Percentiles rank a stretch among this genome's conserved stretches.
Evolutionary conservation across 2,888 invertebrate species (phyloP).

Genomic region (Meiosimyza platycephala): DNA sequence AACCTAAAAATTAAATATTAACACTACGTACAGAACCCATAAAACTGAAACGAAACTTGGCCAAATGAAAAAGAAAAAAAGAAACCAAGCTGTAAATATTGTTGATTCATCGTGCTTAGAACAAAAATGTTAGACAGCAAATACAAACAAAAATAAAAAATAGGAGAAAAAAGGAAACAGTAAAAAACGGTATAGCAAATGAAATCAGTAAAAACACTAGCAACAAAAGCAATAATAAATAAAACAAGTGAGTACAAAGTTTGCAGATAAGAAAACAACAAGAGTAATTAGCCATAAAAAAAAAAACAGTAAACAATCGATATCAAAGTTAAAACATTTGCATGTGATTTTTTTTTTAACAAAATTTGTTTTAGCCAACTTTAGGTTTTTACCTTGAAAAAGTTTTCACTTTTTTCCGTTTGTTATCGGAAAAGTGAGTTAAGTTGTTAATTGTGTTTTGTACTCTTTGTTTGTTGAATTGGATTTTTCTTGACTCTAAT

Average conservation of each 20-base stretch:
- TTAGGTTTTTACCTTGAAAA: too few relatives aligned
- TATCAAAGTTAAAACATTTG: slow-evolving; percentile 6
- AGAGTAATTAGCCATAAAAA: not conserved
- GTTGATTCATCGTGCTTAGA: not conserved
- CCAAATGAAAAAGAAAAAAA: too few relatives aligned
- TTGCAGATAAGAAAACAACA: not conserved
- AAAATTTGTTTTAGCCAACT: not conserved
- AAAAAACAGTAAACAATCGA: not conserved
- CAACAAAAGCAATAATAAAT: not conserved
- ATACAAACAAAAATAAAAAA: not conserved
- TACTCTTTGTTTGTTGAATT: too few relatives aligned
- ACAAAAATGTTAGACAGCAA: not conserved
- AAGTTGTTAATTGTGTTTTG: slow-evolving; percentile 11
- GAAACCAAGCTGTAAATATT: too few relatives aligned
- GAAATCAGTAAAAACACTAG: not conserved
- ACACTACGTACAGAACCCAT: too few relatives aligned
- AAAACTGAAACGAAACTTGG: too few relatives aligned
- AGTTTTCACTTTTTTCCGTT: too few relatives aligned
- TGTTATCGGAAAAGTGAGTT: not conserved
- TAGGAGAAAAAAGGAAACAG: not conserved
- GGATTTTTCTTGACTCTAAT: too few relatives aligned
- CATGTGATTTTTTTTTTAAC: slow-evolving; percentile 21
- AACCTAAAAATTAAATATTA: too few relatives aligned
- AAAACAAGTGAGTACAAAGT: not conserved
- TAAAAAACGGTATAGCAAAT: slow-evolving; percentile 1